Conservation (phyloP, 2,113 vertebrate species). For the Thalassarche chlororhynchos region DNA sequence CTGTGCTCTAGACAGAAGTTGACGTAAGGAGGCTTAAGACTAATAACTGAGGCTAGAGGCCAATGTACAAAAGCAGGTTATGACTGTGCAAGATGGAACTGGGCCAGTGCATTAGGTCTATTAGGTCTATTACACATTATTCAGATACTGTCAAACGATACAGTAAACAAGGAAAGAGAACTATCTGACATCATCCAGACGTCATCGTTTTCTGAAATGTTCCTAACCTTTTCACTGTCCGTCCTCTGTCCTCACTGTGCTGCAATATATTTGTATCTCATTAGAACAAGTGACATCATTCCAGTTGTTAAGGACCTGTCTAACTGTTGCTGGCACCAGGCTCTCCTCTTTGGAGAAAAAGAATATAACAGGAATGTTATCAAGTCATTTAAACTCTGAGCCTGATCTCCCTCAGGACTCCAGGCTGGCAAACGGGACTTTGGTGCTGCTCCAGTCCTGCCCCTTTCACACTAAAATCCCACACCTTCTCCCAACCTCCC, state of each 20-base stretch:
- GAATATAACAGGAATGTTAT: accelerated
- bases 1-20: neutral
- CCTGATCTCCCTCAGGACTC: neutral
- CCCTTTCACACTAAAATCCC: neutral
- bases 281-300: neutral
- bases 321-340: neutral
- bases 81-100: neutral
- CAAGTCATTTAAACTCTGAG: neutral
- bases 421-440: neutral
- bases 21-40: neutral
- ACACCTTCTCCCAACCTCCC: neutral
- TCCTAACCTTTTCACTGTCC: neutral
- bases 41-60: neutral
- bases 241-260: neutral
- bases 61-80: neutral
- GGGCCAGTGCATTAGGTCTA: neutral
- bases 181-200: neutral
- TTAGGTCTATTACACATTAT: neutral
- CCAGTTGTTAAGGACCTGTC: neutral
- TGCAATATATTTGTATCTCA: neutral
- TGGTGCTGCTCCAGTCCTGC: neutral
- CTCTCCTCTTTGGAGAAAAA: neutral
- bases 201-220: neutral
- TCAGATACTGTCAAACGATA: neutral
- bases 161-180: neutral